Evolutionary conservation across 2,888 invertebrate genomes (phyloP).

Genomic region (Odiellus spinosus): DNA sequence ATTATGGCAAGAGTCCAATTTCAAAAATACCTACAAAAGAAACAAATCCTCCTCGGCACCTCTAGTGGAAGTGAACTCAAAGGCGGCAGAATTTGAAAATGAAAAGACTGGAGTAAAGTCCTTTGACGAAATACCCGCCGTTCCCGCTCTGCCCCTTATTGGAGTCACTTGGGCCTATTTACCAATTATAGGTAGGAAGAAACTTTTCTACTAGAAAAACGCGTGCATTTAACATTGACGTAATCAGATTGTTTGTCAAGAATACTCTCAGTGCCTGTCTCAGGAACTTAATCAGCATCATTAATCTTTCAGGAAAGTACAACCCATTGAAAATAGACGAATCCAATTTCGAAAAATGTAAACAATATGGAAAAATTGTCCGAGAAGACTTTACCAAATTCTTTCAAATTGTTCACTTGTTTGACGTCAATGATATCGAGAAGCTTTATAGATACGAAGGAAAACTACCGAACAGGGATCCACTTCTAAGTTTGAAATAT

Average conservation of each 20-base stretch:
- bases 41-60: too few species aligned
- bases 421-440: conserved; percentile 37
- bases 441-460: conserved; percentile 38
- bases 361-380: conserved; percentile 37
- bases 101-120: conserved; percentile 21
- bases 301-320: conserved; percentile 32
- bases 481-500: conserved; percentile 37
- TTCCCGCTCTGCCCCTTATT: conserved; percentile 25
- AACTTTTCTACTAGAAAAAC: conserved; percentile 19
- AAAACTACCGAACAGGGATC: conserved; percentile 35
- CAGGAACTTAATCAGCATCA: too few species aligned
- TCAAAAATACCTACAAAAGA: too few species aligned
- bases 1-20: too few species aligned
- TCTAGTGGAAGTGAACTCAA: too few species aligned
- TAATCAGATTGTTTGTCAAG: too few species aligned
- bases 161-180: conserved; percentile 25
- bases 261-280: too few species aligned
- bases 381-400: conserved; percentile 7
- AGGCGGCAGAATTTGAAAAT: too few species aligned
- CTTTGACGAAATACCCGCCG: conserved; percentile 27
- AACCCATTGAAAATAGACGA: conserved; percentile 31
- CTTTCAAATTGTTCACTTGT: conserved; percentile 32
- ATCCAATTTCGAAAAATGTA: conserved; percentile 32
- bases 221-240: too few species aligned
- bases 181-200: conserved; percentile 16